Base-by-base conservation (phyloP, 2,113 vertebrate genomes). In the Thymallus thymallus region DNA sequence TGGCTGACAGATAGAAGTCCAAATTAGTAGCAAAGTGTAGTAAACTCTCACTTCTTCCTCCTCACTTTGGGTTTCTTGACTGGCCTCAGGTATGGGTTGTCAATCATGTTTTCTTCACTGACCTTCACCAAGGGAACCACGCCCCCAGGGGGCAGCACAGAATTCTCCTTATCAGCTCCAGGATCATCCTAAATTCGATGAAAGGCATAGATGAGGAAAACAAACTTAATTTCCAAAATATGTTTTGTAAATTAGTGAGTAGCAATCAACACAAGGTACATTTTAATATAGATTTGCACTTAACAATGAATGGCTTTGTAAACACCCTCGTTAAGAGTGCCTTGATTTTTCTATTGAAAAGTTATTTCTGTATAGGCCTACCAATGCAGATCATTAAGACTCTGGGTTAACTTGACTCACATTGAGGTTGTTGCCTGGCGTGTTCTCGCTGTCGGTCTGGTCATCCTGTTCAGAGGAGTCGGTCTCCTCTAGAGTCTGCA, bases 41-140 rank as follows among this genome's bases (percentile, higher is more conserved):
- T 66, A 0, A 32, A 3, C 3, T 35, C 78, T 98, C 93, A 99
- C 88, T 99, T 99, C 95, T 98, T 99, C 88, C 98, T 91, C 80
- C 96, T 95, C 73, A 99, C 95, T 93, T 98, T 99, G 83, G 98
- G 98, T 71, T 99, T 99, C 84, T 98, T 99, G 66, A 99, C 98
- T 0, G 98, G 97, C 1, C 98, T 85, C n/a, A 99, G 94, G 56
- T 99, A 99, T 4, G 98, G 98, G 35, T 99, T 99, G 89, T 99
- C 98, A 1, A 99, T 99, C 83, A 96, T 1, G 4, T 88, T 96
- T 71, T 99, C 98, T 63, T 99, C 98, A 3, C 82, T 96, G 0
- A 88, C 93, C 62, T 98, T 96, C 60, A 86, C 87, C 23, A 96
- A 91, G 0, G 95, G 83, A 71, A 96, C 86, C 2, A 90, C 91